Evolutionary conservation across 53 echinoderm and acorn worm genomes (phyloP).

Genomic region (Mesocentrotus franciscanus): DNA sequence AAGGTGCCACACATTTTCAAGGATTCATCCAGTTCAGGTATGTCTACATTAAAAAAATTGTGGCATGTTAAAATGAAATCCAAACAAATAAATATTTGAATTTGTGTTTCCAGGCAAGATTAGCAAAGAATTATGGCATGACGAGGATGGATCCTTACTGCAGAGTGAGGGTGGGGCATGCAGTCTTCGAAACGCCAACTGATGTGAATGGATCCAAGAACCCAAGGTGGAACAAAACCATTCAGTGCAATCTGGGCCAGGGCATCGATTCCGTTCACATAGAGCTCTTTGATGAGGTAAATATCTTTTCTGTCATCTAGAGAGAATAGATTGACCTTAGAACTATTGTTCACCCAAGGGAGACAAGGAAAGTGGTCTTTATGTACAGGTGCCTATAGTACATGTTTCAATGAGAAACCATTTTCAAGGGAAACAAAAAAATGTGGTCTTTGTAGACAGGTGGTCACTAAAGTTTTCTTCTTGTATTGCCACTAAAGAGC

Average conservation of each 20-base stretch:
- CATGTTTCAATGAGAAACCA: too few relatives aligned
- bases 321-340: too few relatives aligned
- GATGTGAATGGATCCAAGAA: slow-evolving; percentile 97
- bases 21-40: too few relatives aligned
- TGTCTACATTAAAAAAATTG: not conserved
- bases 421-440: too few relatives aligned
- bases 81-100: not conserved
- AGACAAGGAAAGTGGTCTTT: too few relatives aligned
- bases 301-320: not conserved
- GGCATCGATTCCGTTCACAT: slow-evolving; percentile 93
- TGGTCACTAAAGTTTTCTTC: too few relatives aligned
- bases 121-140: slow-evolving; percentile 98
- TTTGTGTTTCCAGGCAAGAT: slow-evolving; percentile 76
- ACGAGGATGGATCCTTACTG: slow-evolving; percentile 99
- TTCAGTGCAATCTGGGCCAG: slow-evolving; percentile 94
- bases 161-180: slow-evolving; percentile 94
- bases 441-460: too few relatives aligned
- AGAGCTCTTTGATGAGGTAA: slow-evolving; percentile 97
- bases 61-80: not conserved
- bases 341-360: too few relatives aligned
- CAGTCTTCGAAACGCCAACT: slow-evolving; percentile 98
- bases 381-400: too few relatives aligned
- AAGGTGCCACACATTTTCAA: too few relatives aligned
- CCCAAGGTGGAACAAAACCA: slow-evolving; percentile 98
- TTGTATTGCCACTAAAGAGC: too few relatives aligned